Percentiles rank a stretch among this genome's conserved stretches.
Conservation (phyloP, 2,113 vertebrate genomes). For the Merops nubicus region DNA sequence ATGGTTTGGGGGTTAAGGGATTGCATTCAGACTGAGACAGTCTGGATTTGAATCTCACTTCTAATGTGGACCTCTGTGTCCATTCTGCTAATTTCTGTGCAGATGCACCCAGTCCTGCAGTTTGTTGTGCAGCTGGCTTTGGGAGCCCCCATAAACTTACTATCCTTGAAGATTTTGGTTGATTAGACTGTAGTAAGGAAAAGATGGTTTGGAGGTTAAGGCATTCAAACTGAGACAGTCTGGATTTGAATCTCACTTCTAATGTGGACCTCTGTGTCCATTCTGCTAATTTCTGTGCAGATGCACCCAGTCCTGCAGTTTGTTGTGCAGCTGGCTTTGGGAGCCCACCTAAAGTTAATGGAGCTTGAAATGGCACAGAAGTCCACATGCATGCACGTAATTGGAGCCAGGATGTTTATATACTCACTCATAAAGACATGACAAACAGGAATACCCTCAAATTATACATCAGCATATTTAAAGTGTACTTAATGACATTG, state of each 20-base stretch:
- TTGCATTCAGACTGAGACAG: not conserved
- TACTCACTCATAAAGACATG: not conserved
- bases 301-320: not conserved
- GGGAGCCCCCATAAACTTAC: too few species aligned
- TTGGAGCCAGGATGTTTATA: slow-evolving; percentile 14
- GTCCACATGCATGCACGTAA: not conserved
- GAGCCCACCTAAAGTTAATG: slow-evolving; percentile 32
- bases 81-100: not conserved
- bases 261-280: not conserved
- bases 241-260: not conserved
- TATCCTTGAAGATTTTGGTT: not conserved
- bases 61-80: not conserved
- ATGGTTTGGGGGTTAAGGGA: not conserved
- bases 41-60: not conserved
- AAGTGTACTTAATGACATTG: not conserved
- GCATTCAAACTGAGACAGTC: not conserved
- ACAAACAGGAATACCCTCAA: slow-evolving; percentile 27
- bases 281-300: not conserved
- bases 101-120: too few species aligned
- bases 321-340: not conserved
- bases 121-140: too few species aligned
- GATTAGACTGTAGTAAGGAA: not conserved
- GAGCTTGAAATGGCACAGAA: slow-evolving; percentile 27
- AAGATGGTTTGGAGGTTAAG: not conserved
- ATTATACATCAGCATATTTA: slow-evolving; percentile 25